phyloP scores from a whole-genome alignment of 2,888 invertebrate genomes.

The Sinopyrophorus schimmeli region DNA sequence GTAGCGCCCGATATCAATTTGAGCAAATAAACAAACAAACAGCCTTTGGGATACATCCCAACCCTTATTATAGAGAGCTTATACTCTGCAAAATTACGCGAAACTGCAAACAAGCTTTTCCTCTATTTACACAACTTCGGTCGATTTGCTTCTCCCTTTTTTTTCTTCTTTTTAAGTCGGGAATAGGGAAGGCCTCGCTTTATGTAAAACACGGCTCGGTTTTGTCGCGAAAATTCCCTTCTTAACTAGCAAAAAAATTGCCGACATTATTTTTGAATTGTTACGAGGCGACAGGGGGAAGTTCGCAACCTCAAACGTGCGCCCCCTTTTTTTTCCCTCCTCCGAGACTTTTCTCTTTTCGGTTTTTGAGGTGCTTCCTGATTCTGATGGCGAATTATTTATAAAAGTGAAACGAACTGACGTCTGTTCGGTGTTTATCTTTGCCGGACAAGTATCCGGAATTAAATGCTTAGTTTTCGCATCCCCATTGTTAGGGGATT shows the following conservation, averaged over 20 bases:
- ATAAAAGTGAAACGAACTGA: too few relatives aligned
- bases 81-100: constrained; percentile 14
- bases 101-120: constrained; percentile 18
- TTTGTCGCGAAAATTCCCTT: constrained; percentile 11
- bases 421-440: too few relatives aligned
- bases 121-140: constrained; percentile 17
- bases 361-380: too few relatives aligned
- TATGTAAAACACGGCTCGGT: constrained; percentile 17
- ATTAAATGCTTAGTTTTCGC: too few relatives aligned
- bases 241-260: constrained; percentile 8
- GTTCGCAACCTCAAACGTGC: too few relatives aligned
- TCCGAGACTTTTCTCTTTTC: too few relatives aligned
- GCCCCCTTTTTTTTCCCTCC: neutral
- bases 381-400: too few relatives aligned
- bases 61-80: constrained; percentile 19
- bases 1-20: constrained; percentile 9
- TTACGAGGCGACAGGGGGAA: neutral
- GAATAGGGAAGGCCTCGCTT: constrained; percentile 8
- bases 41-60: constrained; percentile 11
- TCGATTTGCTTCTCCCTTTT: constrained; percentile 20
- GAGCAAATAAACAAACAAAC: constrained; percentile 18
- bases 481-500: too few relatives aligned
- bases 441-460: too few relatives aligned
- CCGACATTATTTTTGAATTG: constrained; percentile 6
- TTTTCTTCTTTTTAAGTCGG: neutral